phyloP scores from a whole-genome alignment of 1,140 invertebrate genomes.

The Alviniconcha marisindica region DNA sequence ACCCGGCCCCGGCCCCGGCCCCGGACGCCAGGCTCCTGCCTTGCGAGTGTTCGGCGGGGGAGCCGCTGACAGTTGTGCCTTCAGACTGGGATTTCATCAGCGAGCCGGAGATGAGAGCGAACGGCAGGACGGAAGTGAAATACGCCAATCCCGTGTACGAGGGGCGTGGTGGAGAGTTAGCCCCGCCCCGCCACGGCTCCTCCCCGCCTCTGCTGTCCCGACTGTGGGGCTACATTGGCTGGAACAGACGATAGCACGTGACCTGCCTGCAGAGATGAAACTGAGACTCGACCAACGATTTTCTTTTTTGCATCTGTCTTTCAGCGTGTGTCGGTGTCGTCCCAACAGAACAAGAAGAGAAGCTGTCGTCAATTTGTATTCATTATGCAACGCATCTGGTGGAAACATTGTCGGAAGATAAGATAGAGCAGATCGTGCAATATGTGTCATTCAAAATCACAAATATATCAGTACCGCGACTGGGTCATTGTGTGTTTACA shows the following conservation, averaged over 20 bases:
- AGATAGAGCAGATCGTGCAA: no score
- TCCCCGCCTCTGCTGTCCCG: slow-evolving; percentile 25
- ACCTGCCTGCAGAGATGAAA: no score
- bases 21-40: slow-evolving; percentile 15
- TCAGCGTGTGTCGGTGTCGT: no score
- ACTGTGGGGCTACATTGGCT: slow-evolving; percentile 29
- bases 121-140: slow-evolving; percentile 1
- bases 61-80: background rate
- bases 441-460: no score
- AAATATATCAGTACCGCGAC: no score
- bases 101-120: background rate
- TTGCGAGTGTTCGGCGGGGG: background rate
- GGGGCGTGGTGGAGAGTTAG: background rate
- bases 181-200: background rate
- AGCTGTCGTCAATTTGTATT: no score
- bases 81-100: background rate
- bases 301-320: no score
- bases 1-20: background rate
- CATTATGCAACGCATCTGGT: no score
- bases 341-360: no score
- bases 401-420: no score
- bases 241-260: slow-evolving; percentile 24
- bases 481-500: no score
- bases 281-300: no score
- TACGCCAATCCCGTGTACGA: slow-evolving; percentile 30